phyloP scores from a whole-genome alignment of 1,140 invertebrate genomes.

The Orius insidiosus region DNA sequence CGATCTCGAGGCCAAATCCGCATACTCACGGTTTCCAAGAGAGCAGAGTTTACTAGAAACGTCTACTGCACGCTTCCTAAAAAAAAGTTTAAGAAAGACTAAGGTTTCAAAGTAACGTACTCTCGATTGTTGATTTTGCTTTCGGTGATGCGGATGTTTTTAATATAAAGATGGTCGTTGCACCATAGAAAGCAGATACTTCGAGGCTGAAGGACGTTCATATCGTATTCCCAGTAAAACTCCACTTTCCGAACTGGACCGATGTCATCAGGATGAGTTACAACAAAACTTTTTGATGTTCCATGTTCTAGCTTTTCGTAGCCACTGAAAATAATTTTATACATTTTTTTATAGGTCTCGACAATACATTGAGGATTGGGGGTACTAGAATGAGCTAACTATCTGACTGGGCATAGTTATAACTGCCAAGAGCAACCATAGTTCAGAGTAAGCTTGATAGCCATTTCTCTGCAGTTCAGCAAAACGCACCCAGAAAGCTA shows the following conservation, averaged over 20 bases:
- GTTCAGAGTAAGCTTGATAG: no score
- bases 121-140: conserved; percentile 40
- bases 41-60: conserved; percentile 53
- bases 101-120: neutral
- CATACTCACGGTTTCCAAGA: conserved; percentile 45
- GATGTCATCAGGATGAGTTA: conserved; percentile 51
- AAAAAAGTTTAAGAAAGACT: conserved; percentile 13
- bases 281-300: conserved; percentile 49
- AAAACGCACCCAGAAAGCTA: no score
- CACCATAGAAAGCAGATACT: conserved; percentile 67
- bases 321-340: conserved; percentile 28
- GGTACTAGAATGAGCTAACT: no score
- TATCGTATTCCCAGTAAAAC: conserved; percentile 64
- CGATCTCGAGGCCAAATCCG: conserved; percentile 50
- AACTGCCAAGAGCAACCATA: no score
- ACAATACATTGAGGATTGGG: no score
- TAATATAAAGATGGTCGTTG: conserved; percentile 61
- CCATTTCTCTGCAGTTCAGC: no score
- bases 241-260: conserved; percentile 35
- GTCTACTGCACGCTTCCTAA: conserved; percentile 51
- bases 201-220: conserved; percentile 60
- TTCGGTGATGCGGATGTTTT: conserved; percentile 49
- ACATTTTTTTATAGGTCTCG: no score
- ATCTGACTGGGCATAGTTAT: no score
- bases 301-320: conserved; percentile 59